Base-by-base conservation (phyloP, 1,140 invertebrate genomes). In the Leguminivora glycinivorella region DNA sequence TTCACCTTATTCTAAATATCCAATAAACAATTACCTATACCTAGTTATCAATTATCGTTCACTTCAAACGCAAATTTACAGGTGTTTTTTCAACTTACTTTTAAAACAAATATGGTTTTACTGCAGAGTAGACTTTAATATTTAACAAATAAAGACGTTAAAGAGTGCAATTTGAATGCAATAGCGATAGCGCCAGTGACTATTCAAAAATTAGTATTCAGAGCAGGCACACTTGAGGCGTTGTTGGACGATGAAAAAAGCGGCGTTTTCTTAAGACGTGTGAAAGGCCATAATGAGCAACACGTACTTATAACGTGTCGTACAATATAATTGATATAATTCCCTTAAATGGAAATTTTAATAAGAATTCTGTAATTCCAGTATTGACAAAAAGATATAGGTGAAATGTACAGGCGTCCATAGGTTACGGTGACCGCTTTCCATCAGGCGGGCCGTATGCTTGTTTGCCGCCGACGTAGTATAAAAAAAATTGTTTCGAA, bases 1-100 rank as follows among this genome's bases (percentile, higher is more conserved):
- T 63, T 63, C 25, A 29, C 58, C 10, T 10, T 24, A 29, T 63
- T 63, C 25, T 26, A 63, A 58, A 58, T 29, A 58, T 63, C 26
- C 58, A 63, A 63, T 63, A 63, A 63, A 63, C 58, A 63, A 63
- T 63, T 63, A 63, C 25, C 24, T n/a, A 26, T 63, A 17, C 25
- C 17, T 52, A 52, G 47, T 63, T 29, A 63, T 63, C n/a, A 29
- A 63, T 63, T 63, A 29, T 29, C 26, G 26, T 63, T 29, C 12
- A 31, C 25, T 29, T 29, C 25, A 29, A 29, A 63, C n/a, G 26
- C 47, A 52, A 17, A 47, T 47, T 47, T 25, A 63, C 58, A 63
- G 58, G 14, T 63, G 26, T 63, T 29, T 34, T 31, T 63, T 31
- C 58, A 63, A 29, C 58, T 9, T 4, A 12, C 26, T 14, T 52